These are phyloP conservation scores for Oryzias celebensis DNA, from an alignment of 2,113 vertebrate species.

Conservation along the genomic window DNA sequence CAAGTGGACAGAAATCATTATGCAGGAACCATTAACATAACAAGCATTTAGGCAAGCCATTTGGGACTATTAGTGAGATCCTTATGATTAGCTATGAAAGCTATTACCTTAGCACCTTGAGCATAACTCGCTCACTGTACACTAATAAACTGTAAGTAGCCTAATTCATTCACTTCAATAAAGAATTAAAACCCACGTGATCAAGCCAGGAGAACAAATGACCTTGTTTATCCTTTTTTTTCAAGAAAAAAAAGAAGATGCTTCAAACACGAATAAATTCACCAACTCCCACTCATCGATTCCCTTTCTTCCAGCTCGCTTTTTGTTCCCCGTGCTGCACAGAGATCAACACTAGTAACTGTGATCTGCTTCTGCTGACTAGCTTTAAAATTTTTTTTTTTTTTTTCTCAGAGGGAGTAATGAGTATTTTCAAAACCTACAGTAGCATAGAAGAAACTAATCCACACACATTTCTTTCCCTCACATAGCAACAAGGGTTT, in stretches of 20 bases:
- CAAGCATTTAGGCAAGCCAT: conserved; percentile 52
- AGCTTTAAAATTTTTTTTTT: conserved; percentile 11
- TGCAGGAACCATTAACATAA: conserved; percentile 59
- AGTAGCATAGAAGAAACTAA: conserved; percentile 12
- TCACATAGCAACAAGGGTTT: conserved; percentile 29
- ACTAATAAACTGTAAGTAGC: conserved; percentile 25
- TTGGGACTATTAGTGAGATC: conserved; percentile 56
- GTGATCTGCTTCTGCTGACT: conserved; percentile 33
- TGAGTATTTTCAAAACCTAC: too few relatives aligned
- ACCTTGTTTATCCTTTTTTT: conserved; percentile 46
- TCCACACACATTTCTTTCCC: conserved; percentile 44
- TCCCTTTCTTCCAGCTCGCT: conserved; percentile 47
- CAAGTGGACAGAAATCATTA: conserved; percentile 30
- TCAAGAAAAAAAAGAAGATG: conserved; percentile 9
- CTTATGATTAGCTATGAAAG: conserved; percentile 60
- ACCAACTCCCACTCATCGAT: conserved; percentile 48
- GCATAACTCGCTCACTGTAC: conserved; percentile 34
- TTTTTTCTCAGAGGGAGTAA: too few relatives aligned
- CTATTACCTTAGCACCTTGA: conserved; percentile 60
- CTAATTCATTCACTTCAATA: conserved; percentile 18
- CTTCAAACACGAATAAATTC: conserved; percentile 39
- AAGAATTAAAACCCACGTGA: conserved; percentile 6
- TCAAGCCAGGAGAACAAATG: conserved; percentile 8
- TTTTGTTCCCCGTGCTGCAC: conserved; percentile 36
- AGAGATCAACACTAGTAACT: conserved; percentile 41